Conservation (phyloP, 2,888 invertebrate genomes). For the Chrysolina oricalcia region DNA sequence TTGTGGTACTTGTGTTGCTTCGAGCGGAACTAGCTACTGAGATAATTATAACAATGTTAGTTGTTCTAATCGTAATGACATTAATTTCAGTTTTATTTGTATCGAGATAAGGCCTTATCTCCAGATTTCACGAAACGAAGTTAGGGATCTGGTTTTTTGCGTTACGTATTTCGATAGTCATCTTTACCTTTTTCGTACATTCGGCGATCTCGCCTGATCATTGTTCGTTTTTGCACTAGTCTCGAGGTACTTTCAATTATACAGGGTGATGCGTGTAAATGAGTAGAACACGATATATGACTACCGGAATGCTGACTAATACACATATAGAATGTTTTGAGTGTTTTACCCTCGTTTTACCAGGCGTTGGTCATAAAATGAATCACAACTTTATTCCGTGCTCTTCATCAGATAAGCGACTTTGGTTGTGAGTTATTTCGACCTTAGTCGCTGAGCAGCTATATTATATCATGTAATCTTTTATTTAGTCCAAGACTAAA, state of each 20-base stretch:
- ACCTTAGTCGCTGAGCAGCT: no score
- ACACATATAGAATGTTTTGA: no score
- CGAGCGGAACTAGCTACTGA: constrained; percentile 12
- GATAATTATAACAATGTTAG: constrained; percentile 23
- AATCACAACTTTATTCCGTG: no score
- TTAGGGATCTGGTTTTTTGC: constrained; percentile 16
- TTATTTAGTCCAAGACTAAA: no score
- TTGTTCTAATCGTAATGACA: constrained; percentile 35
- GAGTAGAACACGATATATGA: no score
- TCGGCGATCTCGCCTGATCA: background rate
- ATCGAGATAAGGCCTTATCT: constrained; percentile 47
- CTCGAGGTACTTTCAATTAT: background rate
- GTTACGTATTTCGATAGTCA: background rate
- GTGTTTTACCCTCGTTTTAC: no score
- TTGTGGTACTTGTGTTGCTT: constrained; percentile 56
- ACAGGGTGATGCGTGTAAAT: no score
- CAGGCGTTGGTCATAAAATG: no score
- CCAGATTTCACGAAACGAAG: constrained; percentile 33
- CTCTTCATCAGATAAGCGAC: no score
- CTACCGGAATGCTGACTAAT: no score
- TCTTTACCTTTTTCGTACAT: constrained; percentile 5
- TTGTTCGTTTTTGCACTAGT: background rate
- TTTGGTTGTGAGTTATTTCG: no score
- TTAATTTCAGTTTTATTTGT: constrained; percentile 35
- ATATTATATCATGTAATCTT: no score